A percentile compares a stretch with the other conserved stretches of the same genome.
phyloP scores from a whole-genome alignment of 2,797 vertebrate genomes.

The Erpetoichthys calabaricus region DNA sequence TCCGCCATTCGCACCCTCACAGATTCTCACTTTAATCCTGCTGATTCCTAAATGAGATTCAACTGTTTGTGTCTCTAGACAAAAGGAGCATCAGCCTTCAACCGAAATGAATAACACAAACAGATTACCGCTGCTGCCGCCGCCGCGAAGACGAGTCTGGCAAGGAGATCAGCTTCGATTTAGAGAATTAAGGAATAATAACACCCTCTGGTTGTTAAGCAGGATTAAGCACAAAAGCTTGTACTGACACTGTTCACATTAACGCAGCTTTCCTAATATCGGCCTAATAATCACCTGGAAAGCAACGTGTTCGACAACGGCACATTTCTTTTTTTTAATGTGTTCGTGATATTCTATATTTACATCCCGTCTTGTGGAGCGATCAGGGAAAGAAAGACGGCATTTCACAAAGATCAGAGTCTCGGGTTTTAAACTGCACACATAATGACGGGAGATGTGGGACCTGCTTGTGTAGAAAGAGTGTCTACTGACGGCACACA shows the following conservation, averaged over 20 bases:
- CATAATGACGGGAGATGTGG: too few relatives aligned
- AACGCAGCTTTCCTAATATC: not conserved
- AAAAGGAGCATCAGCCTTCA: slow-evolving; percentile 1
- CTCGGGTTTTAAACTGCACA: too few relatives aligned
- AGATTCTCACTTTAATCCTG: not conserved
- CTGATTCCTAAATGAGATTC: not conserved
- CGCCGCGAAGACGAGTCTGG: not conserved
- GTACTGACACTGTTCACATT: not conserved
- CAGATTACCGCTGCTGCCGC: not conserved
- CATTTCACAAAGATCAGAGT: too few relatives aligned
- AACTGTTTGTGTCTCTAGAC: not conserved
- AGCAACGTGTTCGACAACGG: too few relatives aligned
- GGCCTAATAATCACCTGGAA: too few relatives aligned
- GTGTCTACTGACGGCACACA: too few relatives aligned
- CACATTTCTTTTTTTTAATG: too few relatives aligned
- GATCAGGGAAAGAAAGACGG: too few relatives aligned
- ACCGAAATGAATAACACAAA: not conserved
- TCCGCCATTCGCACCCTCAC: too few relatives aligned
- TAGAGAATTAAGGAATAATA: not conserved
- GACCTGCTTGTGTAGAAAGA: too few relatives aligned
- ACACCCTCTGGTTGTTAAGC: not conserved
- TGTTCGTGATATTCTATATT: too few relatives aligned
- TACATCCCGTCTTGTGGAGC: too few relatives aligned
- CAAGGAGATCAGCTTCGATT: not conserved
- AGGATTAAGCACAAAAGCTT: not conserved